These are phyloP conservation scores for Drosophila mimica DNA, from an alignment of 2,888 invertebrate genomes.

Conservation along the genomic window DNA sequence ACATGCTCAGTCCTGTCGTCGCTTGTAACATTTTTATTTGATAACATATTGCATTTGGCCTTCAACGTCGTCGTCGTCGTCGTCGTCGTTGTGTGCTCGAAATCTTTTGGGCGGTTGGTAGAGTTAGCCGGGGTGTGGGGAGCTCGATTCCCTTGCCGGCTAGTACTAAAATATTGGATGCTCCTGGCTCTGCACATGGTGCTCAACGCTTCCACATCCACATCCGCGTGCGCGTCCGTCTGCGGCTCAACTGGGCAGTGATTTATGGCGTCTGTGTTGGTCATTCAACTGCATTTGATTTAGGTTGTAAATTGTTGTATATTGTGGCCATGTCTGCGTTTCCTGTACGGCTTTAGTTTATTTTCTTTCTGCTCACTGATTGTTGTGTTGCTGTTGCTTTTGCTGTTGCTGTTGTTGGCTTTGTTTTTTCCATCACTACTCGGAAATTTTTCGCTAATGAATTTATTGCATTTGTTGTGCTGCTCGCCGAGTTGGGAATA, in stretches of 20 bases:
- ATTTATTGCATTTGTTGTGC: slow-evolving; percentile 68
- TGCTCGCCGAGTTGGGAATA: slow-evolving; percentile 39
- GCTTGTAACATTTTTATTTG: slow-evolving; percentile 81
- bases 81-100: slow-evolving; percentile 39
- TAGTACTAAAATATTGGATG: slow-evolving; percentile 71
- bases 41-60: slow-evolving; percentile 79
- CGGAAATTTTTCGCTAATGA: slow-evolving; percentile 73
- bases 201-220: slow-evolving; percentile 28
- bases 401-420: slow-evolving; percentile 8
- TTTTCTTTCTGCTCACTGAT: slow-evolving; percentile 25
- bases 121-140: background rate
- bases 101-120: slow-evolving; percentile 49
- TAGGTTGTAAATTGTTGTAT: slow-evolving; percentile 81
- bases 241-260: slow-evolving; percentile 75
- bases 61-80: slow-evolving; percentile 36
- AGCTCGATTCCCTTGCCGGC: slow-evolving; percentile 32
- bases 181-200: slow-evolving; percentile 42
- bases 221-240: slow-evolving; percentile 42
- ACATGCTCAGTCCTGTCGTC: slow-evolving; percentile 65
- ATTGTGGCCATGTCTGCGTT: slow-evolving; percentile 73
- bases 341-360: slow-evolving; percentile 63
- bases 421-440: slow-evolving; percentile 16
- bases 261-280: slow-evolving; percentile 81
- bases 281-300: slow-evolving; percentile 82
- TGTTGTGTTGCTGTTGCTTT: slow-evolving; percentile 10